Evolutionary conservation across 2,888 invertebrate genomes (phyloP), one percentile per base, ranked within the genome.

Genomic region (Lepetodrilus schrolli): DNA sequence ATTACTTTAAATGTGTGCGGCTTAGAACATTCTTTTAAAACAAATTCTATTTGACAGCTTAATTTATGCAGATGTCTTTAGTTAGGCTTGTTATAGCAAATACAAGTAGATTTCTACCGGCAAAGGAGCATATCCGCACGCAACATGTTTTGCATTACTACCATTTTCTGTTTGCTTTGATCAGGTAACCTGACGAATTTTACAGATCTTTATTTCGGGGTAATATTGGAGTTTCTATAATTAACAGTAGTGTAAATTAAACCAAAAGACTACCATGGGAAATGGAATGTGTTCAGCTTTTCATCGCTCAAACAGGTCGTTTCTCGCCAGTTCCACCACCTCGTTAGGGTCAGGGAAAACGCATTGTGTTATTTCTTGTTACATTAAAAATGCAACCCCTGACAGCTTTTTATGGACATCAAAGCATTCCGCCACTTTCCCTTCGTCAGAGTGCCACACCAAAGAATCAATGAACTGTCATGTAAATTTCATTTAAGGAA

Each of bases 401-500:
- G 58, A n/a, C 10, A 30, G 26, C 21, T 30, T 58, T 58, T 58
- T 58, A 34, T 58, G 30, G 34, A 58, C 58, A 58, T 58, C 58
- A 58, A 58, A 58, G 58, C 23, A 30, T 30, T 30, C 58, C 34
- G 26, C 17, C 34, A 58, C 34, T 58, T 17, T 17, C 4, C 20
- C 17, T 17, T 4, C 48, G 17, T 4, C n/a, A n/a, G n/a, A 10
- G 43, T 58, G 7, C 21, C 34, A 30, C 34, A 34, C 58, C 17
- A 8, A 17, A 34, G 34, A 58, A 30, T 58, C 58, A 21, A 30
- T 58, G 26, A 26, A 30, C 58, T 23, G 34, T 30, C 58, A 58
- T 58, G 58, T 58, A 58, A 58, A 58, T 58, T 58, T 58, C 58
- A 58, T 58, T 58, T 58, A 58, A 30, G 58, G 23, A 34, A 34